phyloP scores from a whole-genome alignment of 2,113 vertebrate species.

The Forbesichthys agassizii region DNA sequence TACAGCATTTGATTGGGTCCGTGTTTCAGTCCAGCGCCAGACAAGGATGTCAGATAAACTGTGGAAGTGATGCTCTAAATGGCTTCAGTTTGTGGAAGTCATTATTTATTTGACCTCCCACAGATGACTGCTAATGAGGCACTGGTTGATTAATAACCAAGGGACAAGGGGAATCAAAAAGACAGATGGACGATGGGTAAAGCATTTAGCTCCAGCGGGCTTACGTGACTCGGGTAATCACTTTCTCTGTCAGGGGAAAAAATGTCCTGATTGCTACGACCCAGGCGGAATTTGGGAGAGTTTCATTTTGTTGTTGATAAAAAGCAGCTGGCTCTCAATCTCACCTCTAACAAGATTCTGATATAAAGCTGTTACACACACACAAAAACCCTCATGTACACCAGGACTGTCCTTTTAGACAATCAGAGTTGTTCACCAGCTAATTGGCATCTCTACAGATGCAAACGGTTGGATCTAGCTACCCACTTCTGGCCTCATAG shows the following conservation, averaged over 20 bases:
- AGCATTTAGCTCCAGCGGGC: constrained; percentile 49
- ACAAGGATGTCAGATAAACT: neutral
- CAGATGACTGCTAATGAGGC: constrained; percentile 30
- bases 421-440: too few species aligned
- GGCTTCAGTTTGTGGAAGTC: constrained; percentile 13
- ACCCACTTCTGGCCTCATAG: constrained; percentile 8
- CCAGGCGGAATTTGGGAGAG: neutral
- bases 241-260: constrained; percentile 22
- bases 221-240: constrained; percentile 27
- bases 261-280: constrained; percentile 5
- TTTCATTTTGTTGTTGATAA: constrained; percentile 14
- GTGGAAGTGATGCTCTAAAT: neutral
- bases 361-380: neutral
- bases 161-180: constrained; percentile 49
- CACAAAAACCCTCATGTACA: neutral
- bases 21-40: neutral
- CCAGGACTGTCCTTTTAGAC: too few species aligned
- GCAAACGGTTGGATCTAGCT: constrained; percentile 1
- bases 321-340: constrained; percentile 1
- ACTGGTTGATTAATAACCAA: constrained; percentile 48
- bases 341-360: neutral
- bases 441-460: neutral
- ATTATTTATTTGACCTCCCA: constrained; percentile 47
- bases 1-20: neutral
- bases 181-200: constrained; percentile 51